phyloP scores from a whole-genome alignment of 2,888 invertebrate genomes.

The Cantharis rustica region DNA sequence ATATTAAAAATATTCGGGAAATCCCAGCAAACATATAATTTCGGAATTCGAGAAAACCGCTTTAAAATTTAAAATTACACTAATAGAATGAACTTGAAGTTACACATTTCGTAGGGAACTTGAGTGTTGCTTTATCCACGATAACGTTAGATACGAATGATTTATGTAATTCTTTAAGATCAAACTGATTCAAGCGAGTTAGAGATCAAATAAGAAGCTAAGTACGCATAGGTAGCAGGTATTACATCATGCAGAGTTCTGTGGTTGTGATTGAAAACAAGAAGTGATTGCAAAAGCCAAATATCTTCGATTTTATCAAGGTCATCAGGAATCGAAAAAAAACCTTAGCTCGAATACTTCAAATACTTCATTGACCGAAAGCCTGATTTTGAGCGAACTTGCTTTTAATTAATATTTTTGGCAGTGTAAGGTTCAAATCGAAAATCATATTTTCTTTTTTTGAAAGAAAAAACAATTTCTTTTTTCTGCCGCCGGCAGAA shows the following conservation, averaged over 20 bases:
- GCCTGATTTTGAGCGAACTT: too few relatives aligned
- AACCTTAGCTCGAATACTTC: too few relatives aligned
- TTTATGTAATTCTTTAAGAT: background rate
- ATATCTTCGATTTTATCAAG: too few relatives aligned
- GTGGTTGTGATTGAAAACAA: too few relatives aligned
- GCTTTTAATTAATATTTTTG: too few relatives aligned
- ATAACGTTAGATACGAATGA: background rate
- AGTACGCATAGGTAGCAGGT: background rate
- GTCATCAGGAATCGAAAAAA: too few relatives aligned
- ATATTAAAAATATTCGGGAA: background rate
- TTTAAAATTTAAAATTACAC: background rate
- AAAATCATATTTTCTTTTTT: too few relatives aligned
- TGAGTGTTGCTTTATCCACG: background rate
- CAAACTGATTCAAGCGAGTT: background rate
- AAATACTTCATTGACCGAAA: too few relatives aligned
- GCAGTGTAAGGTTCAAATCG: too few relatives aligned
- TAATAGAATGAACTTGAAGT: background rate
- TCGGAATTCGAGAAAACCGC: background rate
- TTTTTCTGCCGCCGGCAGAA: too few relatives aligned
- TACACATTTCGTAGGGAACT: background rate
- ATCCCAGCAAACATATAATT: background rate
- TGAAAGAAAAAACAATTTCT: too few relatives aligned
- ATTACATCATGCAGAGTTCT: background rate
- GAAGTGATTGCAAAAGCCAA: too few relatives aligned
- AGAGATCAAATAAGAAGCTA: background rate